A percentile compares a stretch with the other conserved stretches of the same genome.
phyloP scores from a whole-genome alignment of 2,888 invertebrate genomes.

The Xylota segnis region DNA sequence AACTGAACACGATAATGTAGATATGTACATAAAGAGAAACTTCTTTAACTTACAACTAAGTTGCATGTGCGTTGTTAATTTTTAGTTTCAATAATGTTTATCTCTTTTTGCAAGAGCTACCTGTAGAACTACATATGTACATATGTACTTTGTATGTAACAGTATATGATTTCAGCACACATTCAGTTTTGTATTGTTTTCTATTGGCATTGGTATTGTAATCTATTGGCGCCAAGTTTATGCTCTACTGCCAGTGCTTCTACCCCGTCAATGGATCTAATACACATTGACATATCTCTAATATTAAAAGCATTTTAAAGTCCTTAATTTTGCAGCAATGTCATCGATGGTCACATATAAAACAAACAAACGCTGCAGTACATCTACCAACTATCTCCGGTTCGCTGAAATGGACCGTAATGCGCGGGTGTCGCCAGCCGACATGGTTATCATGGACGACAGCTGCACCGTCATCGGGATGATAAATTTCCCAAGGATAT shows the following conservation, averaged over 20 bases:
- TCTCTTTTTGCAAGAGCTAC: too few species aligned
- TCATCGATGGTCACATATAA: constrained; percentile 32
- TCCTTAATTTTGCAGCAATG: constrained; percentile 32
- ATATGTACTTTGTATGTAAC: too few species aligned
- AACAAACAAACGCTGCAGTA: constrained; percentile 29
- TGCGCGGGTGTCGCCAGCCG: constrained; percentile 55
- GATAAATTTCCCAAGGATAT: constrained; percentile 53
- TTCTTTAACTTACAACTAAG: background rate
- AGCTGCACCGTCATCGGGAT: constrained; percentile 53
- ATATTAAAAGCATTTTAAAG: constrained; percentile 61
- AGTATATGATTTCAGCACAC: background rate
- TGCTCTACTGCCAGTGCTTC: background rate
- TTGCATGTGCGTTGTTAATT: background rate
- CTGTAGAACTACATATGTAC: too few species aligned
- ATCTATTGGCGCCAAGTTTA: background rate
- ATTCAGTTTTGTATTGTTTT: background rate
- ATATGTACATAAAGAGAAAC: background rate
- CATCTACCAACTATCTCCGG: constrained; percentile 33
- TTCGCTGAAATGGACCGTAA: constrained; percentile 46
- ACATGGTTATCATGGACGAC: constrained; percentile 56
- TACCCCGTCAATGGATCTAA: constrained; percentile 39
- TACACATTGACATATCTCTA: constrained; percentile 56
- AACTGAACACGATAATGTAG: background rate
- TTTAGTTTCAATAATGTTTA: background rate
- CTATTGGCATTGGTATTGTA: background rate